Conservation (phyloP, 2,888 invertebrate genomes). For the Callyntrura guangdongensis region DNA sequence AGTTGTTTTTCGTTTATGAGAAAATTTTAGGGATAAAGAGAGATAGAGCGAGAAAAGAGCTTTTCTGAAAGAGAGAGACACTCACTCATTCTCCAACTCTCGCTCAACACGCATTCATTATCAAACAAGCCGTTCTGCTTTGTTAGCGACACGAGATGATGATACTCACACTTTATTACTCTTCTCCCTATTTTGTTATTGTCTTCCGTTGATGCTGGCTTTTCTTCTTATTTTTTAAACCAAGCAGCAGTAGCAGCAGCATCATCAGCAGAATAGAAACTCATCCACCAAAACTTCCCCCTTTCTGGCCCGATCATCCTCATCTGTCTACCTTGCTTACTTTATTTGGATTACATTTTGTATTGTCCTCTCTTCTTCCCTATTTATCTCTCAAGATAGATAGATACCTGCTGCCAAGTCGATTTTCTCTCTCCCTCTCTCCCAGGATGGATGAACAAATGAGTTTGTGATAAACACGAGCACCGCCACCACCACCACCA, state of each 20-base stretch:
- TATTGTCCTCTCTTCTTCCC: neutral
- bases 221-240: conserved; percentile 15
- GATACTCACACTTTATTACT: neutral
- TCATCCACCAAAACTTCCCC: neutral
- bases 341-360: neutral
- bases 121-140: conserved; percentile 3
- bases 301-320: too few species aligned
- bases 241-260: neutral
- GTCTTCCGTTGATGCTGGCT: neutral
- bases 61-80: neutral
- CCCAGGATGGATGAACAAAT: conserved; percentile 9
- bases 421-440: neutral
- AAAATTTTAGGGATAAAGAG: neutral
- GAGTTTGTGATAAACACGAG: neutral
- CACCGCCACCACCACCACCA: neutral
- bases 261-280: too few species aligned
- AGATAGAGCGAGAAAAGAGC: neutral
- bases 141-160: neutral
- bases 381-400: neutral
- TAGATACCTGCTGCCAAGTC: too few species aligned
- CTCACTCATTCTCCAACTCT: neutral
- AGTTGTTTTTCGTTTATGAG: neutral
- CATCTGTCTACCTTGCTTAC: conserved; percentile 25
- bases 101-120: conserved; percentile 12
- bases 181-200: neutral